Evolutionary conservation across 2,888 invertebrate genomes (phyloP), one percentile per base, ranked within the genome.

Genomic region (Cryptophagus acutangulus): DNA sequence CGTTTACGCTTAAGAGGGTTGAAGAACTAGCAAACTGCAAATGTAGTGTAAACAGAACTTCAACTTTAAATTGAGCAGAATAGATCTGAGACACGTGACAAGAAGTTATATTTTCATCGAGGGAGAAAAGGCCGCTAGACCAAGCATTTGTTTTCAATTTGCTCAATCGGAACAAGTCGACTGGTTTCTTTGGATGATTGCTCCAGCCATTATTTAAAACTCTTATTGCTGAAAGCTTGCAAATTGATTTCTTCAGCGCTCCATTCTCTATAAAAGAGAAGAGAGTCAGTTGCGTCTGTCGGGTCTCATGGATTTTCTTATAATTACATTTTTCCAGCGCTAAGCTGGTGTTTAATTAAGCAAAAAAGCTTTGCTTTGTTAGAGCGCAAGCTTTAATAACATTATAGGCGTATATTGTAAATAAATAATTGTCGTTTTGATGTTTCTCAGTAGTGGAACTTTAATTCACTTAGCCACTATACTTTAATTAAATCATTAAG

Each of bases 31-130:
- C 46, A 48, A 53, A 59, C 57, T 62, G 62, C 60, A 64, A 66
- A 64, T 64, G 65, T 65, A 65, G 59, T 64, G 66, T 65, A 65
- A 67, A 67, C 66, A 67, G 58, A 58, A 56, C 62, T 65, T 58
- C 57, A 63, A 65, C 62, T 67, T 65, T 62, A 65, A 67, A 66
- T 65, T 66, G 65, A 65, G 65, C 62, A 63, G 63, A 66, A 64
- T 65, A 58, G 61, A 66, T 65, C 62, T 58, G 55, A 55, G 59
- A 61, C 65, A 64, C 65, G 65, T 63, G 65, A 65, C 65, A 60
- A 65, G 65, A 63, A 65, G 63, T 66, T 66, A 65, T 65, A 66
- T 66, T 66, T 65, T 65, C 62, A 61, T 61, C 60, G 57, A 45
- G 56, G 57, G 56, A 50, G 49, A 54, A 26, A 31, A 14, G 31